Evolutionary conservation across 2,113 vertebrate genomes (phyloP).

Genomic region (Heterocephalus glaber): DNA sequence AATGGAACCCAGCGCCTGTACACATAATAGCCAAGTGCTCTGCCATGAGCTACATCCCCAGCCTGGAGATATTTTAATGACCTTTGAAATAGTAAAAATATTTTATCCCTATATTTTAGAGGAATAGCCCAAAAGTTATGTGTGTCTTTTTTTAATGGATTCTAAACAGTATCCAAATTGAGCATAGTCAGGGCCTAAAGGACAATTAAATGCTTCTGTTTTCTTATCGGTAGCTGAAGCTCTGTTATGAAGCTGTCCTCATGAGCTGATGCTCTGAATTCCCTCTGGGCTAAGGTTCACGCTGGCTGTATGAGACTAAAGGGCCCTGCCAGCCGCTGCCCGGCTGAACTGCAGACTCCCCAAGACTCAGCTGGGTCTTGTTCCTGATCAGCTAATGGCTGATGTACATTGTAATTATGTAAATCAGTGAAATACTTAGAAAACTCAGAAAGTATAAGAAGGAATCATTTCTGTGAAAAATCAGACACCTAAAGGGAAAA

Average conservation of each 20-base stretch:
- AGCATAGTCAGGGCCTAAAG: background rate
- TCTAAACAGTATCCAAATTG: background rate
- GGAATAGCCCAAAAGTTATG: background rate
- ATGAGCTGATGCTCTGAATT: background rate
- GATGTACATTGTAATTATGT: background rate
- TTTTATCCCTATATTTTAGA: background rate
- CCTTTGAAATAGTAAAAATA: background rate
- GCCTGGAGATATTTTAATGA: background rate
- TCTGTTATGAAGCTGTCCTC: background rate
- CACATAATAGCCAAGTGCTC: background rate
- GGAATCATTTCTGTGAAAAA: constrained; percentile 9
- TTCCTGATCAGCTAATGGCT: background rate
- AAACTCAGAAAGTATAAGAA: background rate
- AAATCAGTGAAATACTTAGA: background rate
- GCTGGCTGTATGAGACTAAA: background rate
- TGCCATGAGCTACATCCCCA: background rate
- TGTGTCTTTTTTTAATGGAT: background rate
- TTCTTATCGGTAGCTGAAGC: background rate
- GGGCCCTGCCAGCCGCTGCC: background rate
- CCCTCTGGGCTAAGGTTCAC: background rate
- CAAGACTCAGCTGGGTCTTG: background rate
- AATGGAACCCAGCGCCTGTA: background rate
- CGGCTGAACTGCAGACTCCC: background rate
- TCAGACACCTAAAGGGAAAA: background rate
- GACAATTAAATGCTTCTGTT: background rate